Evolutionary conservation across 2,797 vertebrate species (phyloP), one percentile per base, ranked within the genome.

Genomic region (Morelia viridis): DNA sequence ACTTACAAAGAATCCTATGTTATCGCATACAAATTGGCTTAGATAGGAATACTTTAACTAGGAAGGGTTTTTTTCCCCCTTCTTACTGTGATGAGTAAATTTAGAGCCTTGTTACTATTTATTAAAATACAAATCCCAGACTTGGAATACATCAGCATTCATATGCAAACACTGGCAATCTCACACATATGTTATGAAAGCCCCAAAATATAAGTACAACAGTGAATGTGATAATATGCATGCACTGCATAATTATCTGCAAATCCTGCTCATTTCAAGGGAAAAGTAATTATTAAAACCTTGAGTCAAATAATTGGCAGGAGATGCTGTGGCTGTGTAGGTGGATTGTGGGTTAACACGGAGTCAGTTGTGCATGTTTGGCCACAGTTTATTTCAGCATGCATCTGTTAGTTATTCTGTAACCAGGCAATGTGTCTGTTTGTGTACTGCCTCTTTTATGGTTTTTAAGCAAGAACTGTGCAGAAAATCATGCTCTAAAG

Each of bases 251-350:
- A 26, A 35, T 85, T 2, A 6, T 91, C 12, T 41, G 41, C 41
- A 80, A 80, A 50, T 61, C 41, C 57, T 65, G 1, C 62, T 92
- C 65, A 93, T 93, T 92, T 92, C 91, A 87, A 9, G 28, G 9
- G 91, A 60, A 8, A 94, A 85, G 62, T 0, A 0, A 87, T 92
- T 28, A 17, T 90, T 68, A 89, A 91, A 93, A 4, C 2, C 56
- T 41, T 60, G 41, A 46, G 64, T 56, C 41, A 91, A 53, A 13
- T 50, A 94, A 87, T 3, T 88, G 68, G 15, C 86, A 85, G 11
- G 1, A 94, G 90, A 24, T 13, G 11, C 15, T 95, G 12, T 89
- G 58, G 76, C 87, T 89, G 60, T 2, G 92, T 89, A 84, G 41
- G 8, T 91, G 62, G 57, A 62, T 89, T 84, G 64, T 85, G 80